Evolutionary conservation across 2,888 invertebrate genomes (phyloP), one percentile per base, ranked within the genome.

Genomic region (Yponomeuta sedellus): DNA sequence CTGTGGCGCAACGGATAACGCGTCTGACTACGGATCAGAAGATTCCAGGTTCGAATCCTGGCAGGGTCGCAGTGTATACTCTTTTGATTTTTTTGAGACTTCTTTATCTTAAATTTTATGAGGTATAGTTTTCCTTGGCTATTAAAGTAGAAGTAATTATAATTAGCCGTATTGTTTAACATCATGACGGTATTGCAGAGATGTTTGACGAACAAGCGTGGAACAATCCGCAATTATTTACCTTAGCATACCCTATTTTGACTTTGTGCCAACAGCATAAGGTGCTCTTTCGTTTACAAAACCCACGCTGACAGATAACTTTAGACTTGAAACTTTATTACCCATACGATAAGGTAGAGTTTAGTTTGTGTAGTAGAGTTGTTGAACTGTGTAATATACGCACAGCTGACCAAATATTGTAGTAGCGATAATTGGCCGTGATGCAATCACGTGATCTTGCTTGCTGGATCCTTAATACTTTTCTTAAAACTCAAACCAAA

Each of bases 11-110:
- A 92, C 82, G 93, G 92, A 93, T 93, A 93, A 93, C 93, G 93
- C 93, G 93, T 93, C 93, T 93, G 93, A 93, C 93, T 93, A 93
- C 93, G 93, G 93, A 93, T 93, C 93, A 93, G 92, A 92, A 92
- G 92, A 92, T 92, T 92, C 92, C 93, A 93, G 92, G 89, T 92
- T 92, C 92, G 92, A 92, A 92, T 92, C 92, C 92, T 92, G 92
- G 92, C 92, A 92, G 87, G 92, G 92, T 92, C 92, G 92, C 72
- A 20, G 2, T 10, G 1, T 59, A n/a, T n/a, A n/a, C n/a, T n/a
- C n/a, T 59, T 59, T 20, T 59, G 11, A 59, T 59, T 20, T 59
- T 58, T 58, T 16, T 59, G 2, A 34, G 8, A 34, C 34, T 5
- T 59, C 12, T 59, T 19, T 25, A 59, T 25, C 25, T 59, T 12